Base-by-base conservation (phyloP, 2,113 vertebrate species). In the Catagonus wagneri region DNA sequence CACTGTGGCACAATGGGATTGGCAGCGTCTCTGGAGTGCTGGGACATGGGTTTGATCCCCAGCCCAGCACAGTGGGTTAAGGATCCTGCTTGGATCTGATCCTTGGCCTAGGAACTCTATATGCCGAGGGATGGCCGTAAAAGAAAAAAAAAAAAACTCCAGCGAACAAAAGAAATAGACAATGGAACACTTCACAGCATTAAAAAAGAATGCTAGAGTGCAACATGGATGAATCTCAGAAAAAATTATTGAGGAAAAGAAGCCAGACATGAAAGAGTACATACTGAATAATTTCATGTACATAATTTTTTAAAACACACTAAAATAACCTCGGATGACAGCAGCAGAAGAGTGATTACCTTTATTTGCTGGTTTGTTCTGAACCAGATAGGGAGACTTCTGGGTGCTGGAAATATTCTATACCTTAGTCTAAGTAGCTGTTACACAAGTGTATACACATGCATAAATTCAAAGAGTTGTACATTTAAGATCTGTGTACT, bases 331-430 rank as follows among this genome's bases (percentile, higher is more conserved):
- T 80, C 54, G 39, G 7, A 27, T 80, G 54, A 88, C 0, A 90
- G 22, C 90, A 69, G 32, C 1, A 95, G 56, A 89, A 88, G 0
- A 16, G 23, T 80, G 20, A 72, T 87, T 50, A 58, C 44, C 36
- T 56, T 83, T 89, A 87, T 79, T 52, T 78, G 39, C 66, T 78
- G 61, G 36, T 75, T 76, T 93, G 44, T 85, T 95, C 39, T 96
- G 32, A 94, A 90, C 22, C 88, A 69, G 27, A 94, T 8, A 3
- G 15, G n/a, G 9, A 81, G 22, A 88, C 14, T 60, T 86, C 44
- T 25, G n/a, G 29, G 23, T 72, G 15, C 22, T 72, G 14, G 15
- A 92, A 92, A 68, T 83, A 22, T 68, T 74, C 75, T 83, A 34
- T 29, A 76, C 2, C 12, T 92, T 90, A 20, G 88, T 54, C 56